These are phyloP conservation scores for Gobiocypris rarus DNA, from an alignment of 2,113 vertebrate genomes.

Conservation along the genomic window DNA sequence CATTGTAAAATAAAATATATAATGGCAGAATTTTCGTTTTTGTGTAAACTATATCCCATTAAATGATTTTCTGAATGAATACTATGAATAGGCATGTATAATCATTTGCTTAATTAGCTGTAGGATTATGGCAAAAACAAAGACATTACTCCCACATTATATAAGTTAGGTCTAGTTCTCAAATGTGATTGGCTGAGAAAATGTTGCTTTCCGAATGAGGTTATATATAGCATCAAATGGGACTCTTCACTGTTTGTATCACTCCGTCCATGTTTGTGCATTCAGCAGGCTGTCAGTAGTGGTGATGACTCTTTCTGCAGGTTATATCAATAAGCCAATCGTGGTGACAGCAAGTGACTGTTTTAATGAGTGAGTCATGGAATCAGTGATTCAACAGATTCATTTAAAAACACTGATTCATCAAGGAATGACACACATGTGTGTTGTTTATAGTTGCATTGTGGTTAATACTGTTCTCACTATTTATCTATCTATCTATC, in stretches of 20 bases:
- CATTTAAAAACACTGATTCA: neutral
- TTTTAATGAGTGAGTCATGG: neutral
- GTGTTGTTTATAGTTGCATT: neutral
- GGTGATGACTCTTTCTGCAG: neutral
- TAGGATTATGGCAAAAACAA: neutral
- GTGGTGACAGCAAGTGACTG: neutral
- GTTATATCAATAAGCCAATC: neutral
- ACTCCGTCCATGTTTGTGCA: no score
- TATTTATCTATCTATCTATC: no score
- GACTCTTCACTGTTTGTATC: neutral
- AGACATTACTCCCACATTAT: neutral
- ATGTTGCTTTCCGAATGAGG: neutral
- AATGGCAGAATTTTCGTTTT: no score
- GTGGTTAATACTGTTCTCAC: no score
- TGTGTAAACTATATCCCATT: no score
- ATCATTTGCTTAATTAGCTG: neutral
- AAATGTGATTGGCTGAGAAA: neutral
- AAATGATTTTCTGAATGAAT: constrained; percentile 8
- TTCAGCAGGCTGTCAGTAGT: neutral
- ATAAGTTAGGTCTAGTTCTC: neutral
- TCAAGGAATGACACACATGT: neutral
- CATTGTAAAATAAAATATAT: no score
- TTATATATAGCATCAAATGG: neutral
- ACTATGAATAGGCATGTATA: neutral
- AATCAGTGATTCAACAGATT: neutral